Percentiles rank a stretch among this genome's conserved stretches.
Evolutionary conservation across 2,888 invertebrate genomes (phyloP).

Genomic region (Athalia circularis): DNA sequence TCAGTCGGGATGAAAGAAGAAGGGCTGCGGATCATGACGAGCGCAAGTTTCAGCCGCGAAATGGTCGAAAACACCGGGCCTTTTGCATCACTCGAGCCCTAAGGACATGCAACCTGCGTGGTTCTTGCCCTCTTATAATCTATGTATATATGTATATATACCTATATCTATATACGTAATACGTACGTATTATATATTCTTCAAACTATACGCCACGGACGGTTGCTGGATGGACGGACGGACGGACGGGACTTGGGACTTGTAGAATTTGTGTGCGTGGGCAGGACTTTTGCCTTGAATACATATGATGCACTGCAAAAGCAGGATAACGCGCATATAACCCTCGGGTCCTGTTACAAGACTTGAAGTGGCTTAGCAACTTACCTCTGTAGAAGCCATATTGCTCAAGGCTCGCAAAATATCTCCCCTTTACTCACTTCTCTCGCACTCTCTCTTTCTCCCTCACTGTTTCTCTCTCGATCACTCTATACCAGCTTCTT

Average conservation of each 20-base stretch:
- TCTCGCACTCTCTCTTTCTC: not conserved
- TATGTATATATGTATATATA: not conserved
- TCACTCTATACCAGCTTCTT: slow-evolving; percentile 3
- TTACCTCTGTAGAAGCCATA: slow-evolving; percentile 60
- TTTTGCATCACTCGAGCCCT: slow-evolving; percentile 58
- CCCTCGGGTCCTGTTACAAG: slow-evolving; percentile 61
- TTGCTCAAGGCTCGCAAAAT: slow-evolving; percentile 40
- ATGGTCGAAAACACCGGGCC: slow-evolving; percentile 60
- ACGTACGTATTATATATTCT: no score
- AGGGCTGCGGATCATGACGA: slow-evolving; percentile 31
- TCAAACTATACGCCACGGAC: slow-evolving; percentile 39
- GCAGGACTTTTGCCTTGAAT: slow-evolving; percentile 56
- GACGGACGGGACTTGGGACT: slow-evolving; percentile 49
- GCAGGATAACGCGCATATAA: slow-evolving; percentile 47
- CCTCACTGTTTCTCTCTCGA: not conserved
- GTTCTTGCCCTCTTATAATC: slow-evolving; percentile 48
- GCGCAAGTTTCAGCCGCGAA: slow-evolving; percentile 37
- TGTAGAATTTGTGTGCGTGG: slow-evolving; percentile 62
- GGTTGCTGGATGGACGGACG: slow-evolving; percentile 49
- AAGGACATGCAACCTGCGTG: slow-evolving; percentile 60
- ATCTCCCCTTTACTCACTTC: not conserved
- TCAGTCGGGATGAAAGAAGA: slow-evolving; percentile 14
- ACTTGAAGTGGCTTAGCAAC: slow-evolving; percentile 66
- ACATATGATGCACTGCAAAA: slow-evolving; percentile 11
- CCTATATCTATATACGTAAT: not conserved